phyloP scores from a whole-genome alignment of 1,140 invertebrate genomes.

The Philopotamus ludificatus region DNA sequence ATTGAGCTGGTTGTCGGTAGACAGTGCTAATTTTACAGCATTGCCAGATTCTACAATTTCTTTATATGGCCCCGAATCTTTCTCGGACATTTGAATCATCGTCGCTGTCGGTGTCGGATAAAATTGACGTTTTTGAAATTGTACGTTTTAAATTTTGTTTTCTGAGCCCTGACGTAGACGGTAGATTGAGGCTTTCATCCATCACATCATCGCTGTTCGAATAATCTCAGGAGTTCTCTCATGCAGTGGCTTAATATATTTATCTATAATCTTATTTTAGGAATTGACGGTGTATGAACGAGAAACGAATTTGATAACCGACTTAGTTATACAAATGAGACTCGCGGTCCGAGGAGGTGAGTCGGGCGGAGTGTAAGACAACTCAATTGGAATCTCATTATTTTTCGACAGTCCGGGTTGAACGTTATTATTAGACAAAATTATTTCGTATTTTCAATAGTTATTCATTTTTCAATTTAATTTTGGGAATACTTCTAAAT shows the following conservation, averaged over 20 bases:
- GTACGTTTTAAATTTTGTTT: slow-evolving; percentile 31
- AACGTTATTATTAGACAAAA: no score
- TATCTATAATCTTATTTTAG: slow-evolving; percentile 52
- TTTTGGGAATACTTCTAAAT: no score
- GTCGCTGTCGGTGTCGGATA: slow-evolving; percentile 59
- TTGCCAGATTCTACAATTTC: slow-evolving; percentile 16
- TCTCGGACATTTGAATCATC: slow-evolving; percentile 56
- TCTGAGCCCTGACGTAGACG: slow-evolving; percentile 31
- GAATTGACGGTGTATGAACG: slow-evolving; percentile 53
- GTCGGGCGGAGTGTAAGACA: slow-evolving; percentile 39
- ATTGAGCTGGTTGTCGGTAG: not conserved
- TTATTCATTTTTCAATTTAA: no score
- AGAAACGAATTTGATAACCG: slow-evolving; percentile 53
- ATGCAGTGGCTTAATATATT: slow-evolving; percentile 58
- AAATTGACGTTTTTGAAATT: slow-evolving; percentile 9
- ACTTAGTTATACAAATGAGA: slow-evolving; percentile 24
- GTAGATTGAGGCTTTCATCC: no score
- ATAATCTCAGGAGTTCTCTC: slow-evolving; percentile 60
- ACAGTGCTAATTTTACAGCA: not conserved
- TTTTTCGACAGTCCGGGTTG: slow-evolving; percentile 42
- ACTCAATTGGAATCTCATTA: slow-evolving; percentile 35
- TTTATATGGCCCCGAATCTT: slow-evolving; percentile 19
- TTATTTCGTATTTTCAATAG: no score
- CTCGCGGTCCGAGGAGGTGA: slow-evolving; percentile 1
- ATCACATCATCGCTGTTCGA: no score